phyloP scores from a whole-genome alignment of 2,888 invertebrate genomes.

The Mayetiola destructor region DNA sequence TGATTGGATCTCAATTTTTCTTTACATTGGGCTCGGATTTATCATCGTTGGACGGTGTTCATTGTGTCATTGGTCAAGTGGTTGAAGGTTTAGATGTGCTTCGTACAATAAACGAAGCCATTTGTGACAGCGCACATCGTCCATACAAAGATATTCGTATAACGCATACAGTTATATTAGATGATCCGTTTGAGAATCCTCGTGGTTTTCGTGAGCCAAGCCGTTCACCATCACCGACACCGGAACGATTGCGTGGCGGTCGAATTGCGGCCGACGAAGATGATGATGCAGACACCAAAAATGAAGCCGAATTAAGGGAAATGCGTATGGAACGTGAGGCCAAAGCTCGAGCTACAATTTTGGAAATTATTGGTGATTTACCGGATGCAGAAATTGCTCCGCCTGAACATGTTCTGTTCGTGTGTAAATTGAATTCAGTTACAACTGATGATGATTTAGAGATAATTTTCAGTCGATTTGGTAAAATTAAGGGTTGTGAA shows the following conservation, averaged over 20 bases:
- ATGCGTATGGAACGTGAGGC: slow-evolving; percentile 83
- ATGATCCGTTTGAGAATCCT: slow-evolving; percentile 93
- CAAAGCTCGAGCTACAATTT: slow-evolving; percentile 87
- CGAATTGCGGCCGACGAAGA: slow-evolving; percentile 88
- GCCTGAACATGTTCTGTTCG: slow-evolving; percentile 97
- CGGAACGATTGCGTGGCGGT: slow-evolving; percentile 65
- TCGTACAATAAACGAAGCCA: slow-evolving; percentile 79
- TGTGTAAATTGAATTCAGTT: slow-evolving; percentile 97
- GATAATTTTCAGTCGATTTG: slow-evolving; percentile 94
- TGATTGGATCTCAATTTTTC: slow-evolving; percentile 91
- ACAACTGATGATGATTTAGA: slow-evolving; percentile 95
- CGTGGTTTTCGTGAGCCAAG: slow-evolving; percentile 59
- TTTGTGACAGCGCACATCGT: slow-evolving; percentile 76
- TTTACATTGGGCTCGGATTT: slow-evolving; percentile 79
- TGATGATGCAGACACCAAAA: slow-evolving; percentile 76
- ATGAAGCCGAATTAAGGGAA: slow-evolving; percentile 72
- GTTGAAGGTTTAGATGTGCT: slow-evolving; percentile 73
- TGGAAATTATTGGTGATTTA: slow-evolving; percentile 96
- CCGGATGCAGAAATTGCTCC: slow-evolving; percentile 96
- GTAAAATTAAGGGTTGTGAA: slow-evolving; percentile 84
- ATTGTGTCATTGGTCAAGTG: slow-evolving; percentile 93
- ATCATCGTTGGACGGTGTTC: slow-evolving; percentile 75
- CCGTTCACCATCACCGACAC: slow-evolving; percentile 77
- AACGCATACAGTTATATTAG: slow-evolving; percentile 87
- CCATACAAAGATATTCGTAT: slow-evolving; percentile 94